Percentiles rank a stretch among this genome's conserved stretches.
These are phyloP conservation scores for Oegoconia quadripuncta DNA, from an alignment of 2,888 invertebrate genomes.

Conservation along the genomic window DNA sequence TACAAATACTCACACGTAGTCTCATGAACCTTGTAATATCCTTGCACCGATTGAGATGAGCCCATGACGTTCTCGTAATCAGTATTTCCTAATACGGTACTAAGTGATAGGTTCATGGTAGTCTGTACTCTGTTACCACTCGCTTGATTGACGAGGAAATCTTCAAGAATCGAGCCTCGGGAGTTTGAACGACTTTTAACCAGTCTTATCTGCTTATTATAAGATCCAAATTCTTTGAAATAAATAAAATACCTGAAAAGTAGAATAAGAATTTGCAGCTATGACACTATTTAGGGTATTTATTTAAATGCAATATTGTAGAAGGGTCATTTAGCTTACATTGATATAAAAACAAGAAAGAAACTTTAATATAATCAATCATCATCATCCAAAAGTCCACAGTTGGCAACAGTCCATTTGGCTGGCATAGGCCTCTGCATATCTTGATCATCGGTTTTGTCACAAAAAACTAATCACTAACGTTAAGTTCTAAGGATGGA, in stretches of 20 bases:
- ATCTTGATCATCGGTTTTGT: no score
- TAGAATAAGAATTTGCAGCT: neutral
- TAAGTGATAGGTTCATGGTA: constrained; percentile 43
- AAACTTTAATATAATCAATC: no score
- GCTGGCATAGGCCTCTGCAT: no score
- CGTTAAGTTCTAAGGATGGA: no score
- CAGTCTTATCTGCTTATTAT: constrained; percentile 67
- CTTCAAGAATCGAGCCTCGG: constrained; percentile 67
- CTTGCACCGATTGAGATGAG: constrained; percentile 38
- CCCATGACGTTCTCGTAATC: constrained; percentile 47
- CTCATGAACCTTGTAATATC: constrained; percentile 58
- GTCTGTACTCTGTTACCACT: constrained; percentile 6
- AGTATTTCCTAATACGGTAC: constrained; percentile 40
- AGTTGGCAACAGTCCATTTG: no score
- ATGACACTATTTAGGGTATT: no score
- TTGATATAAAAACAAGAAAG: no score
- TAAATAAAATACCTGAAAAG: constrained; percentile 74
- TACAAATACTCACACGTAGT: constrained; percentile 53
- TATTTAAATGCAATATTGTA: no score
- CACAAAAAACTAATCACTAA: no score
- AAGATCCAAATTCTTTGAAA: constrained; percentile 76
- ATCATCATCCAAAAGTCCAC: no score
- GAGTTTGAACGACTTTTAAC: constrained; percentile 70
- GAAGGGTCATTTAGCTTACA: no score
- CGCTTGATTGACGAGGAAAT: constrained; percentile 45